Conservation (phyloP, 2,888 invertebrate species). For the Nasonia oneida region DNA sequence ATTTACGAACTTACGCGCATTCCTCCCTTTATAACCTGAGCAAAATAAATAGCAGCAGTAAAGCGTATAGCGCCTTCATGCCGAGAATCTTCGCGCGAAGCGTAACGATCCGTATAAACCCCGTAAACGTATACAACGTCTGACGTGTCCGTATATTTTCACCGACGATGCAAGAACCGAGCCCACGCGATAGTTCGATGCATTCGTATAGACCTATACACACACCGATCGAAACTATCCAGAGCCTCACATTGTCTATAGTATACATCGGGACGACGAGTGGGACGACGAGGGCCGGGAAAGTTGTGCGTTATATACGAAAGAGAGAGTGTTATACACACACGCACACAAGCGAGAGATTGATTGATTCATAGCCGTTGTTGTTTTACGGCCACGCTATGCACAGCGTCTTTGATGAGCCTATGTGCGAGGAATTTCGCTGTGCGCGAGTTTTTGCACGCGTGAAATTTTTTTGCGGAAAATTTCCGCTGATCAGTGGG, state of each 20-base stretch:
- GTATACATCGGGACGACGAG: background rate
- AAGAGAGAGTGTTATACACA: background rate
- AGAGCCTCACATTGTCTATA: background rate
- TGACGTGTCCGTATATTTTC: slow-evolving; percentile 21
- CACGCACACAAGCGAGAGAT: background rate
- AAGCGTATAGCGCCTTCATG: background rate
- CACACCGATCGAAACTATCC: slow-evolving; percentile 25
- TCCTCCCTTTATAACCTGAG: background rate
- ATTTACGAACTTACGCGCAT: background rate
- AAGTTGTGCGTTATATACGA: background rate
- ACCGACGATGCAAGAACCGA: background rate
- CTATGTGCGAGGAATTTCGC: slow-evolving; percentile 1
- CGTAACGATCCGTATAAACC: background rate
- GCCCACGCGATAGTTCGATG: slow-evolving; percentile 36
- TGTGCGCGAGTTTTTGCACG: background rate
- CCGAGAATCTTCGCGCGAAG: background rate
- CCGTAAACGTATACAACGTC: background rate
- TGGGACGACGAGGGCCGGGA: background rate
- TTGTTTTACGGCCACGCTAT: slow-evolving; percentile 31
- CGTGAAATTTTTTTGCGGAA: background rate
- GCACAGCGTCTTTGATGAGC: slow-evolving; percentile 33
- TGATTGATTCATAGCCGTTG: slow-evolving; percentile 51
- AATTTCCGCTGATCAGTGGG: background rate
- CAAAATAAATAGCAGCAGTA: background rate
- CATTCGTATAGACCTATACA: background rate